These are phyloP conservation scores for Psylliodes chrysocephalus DNA, from an alignment of 2,888 invertebrate species.

Conservation along the genomic window DNA sequence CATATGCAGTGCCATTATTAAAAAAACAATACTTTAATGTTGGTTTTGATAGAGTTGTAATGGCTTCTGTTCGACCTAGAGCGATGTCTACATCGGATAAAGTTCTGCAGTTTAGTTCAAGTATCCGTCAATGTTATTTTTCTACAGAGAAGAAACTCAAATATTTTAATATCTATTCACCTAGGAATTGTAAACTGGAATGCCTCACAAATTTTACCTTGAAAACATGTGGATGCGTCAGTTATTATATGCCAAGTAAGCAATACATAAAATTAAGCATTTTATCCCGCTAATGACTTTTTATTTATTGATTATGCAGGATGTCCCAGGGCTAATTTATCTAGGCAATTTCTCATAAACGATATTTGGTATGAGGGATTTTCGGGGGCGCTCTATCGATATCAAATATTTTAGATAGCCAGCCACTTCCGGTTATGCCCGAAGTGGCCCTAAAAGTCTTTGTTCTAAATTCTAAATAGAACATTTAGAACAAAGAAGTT, in stretches of 20 bases:
- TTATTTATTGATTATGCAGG: no score
- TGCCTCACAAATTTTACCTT: slow-evolving; percentile 75
- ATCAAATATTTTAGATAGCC: no score
- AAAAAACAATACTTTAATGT: slow-evolving; percentile 76
- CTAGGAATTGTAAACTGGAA: slow-evolving; percentile 76
- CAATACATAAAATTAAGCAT: no score
- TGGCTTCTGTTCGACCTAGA: slow-evolving; percentile 75
- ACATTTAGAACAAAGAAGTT: no score
- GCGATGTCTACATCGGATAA: slow-evolving; percentile 77
- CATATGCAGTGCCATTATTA: slow-evolving; percentile 72
- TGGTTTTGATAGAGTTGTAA: slow-evolving; percentile 73
- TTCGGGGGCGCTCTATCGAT: no score
- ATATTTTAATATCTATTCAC: slow-evolving; percentile 75
- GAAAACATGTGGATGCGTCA: slow-evolving; percentile 59
- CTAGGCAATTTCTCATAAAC: no score
- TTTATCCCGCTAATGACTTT: no score
- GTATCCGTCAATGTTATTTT: slow-evolving; percentile 74
- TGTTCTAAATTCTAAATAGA: no score
- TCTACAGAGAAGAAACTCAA: slow-evolving; percentile 71
- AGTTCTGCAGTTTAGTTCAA: slow-evolving; percentile 70
- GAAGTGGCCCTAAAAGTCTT: no score
- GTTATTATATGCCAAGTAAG: slow-evolving; percentile 73
- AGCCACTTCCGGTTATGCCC: no score
- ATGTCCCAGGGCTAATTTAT: no score
- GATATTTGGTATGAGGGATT: no score